These are phyloP conservation scores for Prinia subflava DNA, from an alignment of 2,113 vertebrate species.

Conservation along the genomic window DNA sequence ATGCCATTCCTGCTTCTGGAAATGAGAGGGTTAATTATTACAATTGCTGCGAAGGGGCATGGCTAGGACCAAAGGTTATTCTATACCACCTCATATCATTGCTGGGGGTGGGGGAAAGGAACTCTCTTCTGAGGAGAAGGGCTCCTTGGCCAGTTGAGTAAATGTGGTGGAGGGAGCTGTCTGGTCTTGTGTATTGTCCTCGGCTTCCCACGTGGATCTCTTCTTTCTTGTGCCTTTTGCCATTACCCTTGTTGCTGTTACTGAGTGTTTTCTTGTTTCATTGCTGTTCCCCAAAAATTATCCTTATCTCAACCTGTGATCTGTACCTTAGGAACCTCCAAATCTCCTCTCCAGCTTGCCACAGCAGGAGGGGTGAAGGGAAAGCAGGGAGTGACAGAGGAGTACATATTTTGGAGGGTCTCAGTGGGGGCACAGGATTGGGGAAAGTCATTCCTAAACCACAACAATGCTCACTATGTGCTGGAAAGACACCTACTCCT, in stretches of 20 bases:
- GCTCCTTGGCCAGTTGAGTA: background rate
- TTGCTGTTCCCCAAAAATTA: background rate
- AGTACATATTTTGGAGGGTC: background rate
- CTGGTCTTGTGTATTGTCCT: background rate
- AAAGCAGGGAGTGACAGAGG: background rate
- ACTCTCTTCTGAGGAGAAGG: background rate
- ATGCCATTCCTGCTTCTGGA: background rate
- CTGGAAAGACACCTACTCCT: background rate
- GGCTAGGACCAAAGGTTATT: background rate
- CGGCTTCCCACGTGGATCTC: background rate
- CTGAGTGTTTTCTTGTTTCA: background rate
- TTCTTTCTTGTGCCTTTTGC: background rate
- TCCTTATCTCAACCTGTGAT: background rate
- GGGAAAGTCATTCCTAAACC: background rate
- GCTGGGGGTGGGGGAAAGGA: background rate
- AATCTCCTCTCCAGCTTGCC: background rate
- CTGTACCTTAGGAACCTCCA: background rate
- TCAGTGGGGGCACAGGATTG: background rate
- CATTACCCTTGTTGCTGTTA: background rate
- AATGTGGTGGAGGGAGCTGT: background rate
- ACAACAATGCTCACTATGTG: background rate
- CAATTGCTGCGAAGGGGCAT: background rate
- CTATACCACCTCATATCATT: too few relatives aligned
- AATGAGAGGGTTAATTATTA: background rate
- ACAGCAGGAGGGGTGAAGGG: fast-evolving